Evolutionary conservation across 2,113 vertebrate species (phyloP), one percentile per base, ranked within the genome.

Genomic region (Amphiprion ocellaris): DNA sequence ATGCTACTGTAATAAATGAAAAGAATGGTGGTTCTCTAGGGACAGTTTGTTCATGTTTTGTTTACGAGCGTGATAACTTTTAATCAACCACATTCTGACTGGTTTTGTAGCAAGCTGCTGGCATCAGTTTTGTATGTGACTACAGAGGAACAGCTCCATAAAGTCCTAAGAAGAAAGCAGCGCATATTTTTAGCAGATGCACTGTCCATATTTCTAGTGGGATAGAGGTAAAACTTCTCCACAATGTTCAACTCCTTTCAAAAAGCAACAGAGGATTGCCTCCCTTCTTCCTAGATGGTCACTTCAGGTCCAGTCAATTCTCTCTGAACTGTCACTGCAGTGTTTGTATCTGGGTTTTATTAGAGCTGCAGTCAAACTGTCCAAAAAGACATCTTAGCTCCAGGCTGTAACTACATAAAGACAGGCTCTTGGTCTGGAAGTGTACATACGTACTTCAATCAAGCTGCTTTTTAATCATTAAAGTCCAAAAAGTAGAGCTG

Each of bases 31-130:
- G 33, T 53, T 44, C n/a, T 37, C 59, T 14, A 4, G 65, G 58
- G 50, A 67, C 26, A 30, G 21, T 52, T 55, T 10, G 11, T 37
- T 58, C 56, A 28, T 46, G 30, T 64, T 58, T 75, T 81, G 49
- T 79, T 83, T 75, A 72, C 39, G 63, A 85, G 58, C 12, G 24
- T 11, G 74, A 76, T 76, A 56, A 56, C 68, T 79, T 80, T 68
- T 69, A 78, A 83, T 78, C 73, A 87, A 52, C 44, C 64, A 52
- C 80, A 69, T 67, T 52, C 62, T 58, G 75, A 71, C 67, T 59
- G 46, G 46, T 77, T 85, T 33, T 39, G 75, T 24, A 58, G 69
- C 65, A 28, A 12, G 37, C 72, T 53, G 56, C 74, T 77, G 67
- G 67, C 50, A 9, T 49, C 50, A 5, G 49, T 66, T 37, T 70